Evolutionary conservation across 35 echinoderm and acorn worm species (phyloP).

Genomic region (Heliocidaris erythrogramma): DNA sequence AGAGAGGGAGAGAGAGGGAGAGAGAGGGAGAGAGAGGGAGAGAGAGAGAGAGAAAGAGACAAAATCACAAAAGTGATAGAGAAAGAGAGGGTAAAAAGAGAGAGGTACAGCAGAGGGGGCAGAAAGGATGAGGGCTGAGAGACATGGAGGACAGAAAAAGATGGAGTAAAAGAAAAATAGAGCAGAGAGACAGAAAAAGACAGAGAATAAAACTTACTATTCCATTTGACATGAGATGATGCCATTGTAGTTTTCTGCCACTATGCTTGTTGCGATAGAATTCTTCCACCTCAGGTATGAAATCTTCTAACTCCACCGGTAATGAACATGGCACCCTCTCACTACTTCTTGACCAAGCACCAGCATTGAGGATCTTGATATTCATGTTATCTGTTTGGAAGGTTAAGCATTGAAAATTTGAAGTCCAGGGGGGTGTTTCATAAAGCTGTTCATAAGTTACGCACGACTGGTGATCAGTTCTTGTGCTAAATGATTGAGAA

Average conservation of each 20-base stretch:
- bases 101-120: not conserved
- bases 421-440: not conserved
- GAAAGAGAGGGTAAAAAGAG: not conserved
- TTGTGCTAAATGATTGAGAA: too few species aligned
- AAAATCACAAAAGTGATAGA: not conserved
- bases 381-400: slow-evolving; percentile 87
- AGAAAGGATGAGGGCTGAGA: not conserved
- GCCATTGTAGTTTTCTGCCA: slow-evolving; percentile 97
- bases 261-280: slow-evolving; percentile 99
- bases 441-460: too few species aligned
- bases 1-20: not conserved
- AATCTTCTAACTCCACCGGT: slow-evolving; percentile 93
- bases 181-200: not conserved
- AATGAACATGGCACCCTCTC: slow-evolving; percentile 91
- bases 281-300: slow-evolving; percentile 97
- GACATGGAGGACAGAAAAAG: not conserved
- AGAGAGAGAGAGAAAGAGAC: not conserved
- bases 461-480: too few species aligned
- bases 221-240: slow-evolving; percentile 99
- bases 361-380: slow-evolving; percentile 99
- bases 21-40: not conserved
- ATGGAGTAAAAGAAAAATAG: not conserved
- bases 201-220: slow-evolving; percentile 73
- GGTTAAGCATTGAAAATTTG: not conserved
- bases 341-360: slow-evolving; percentile 97